Conservation (phyloP, 2,113 vertebrate species). For the Chiloscyllium plagiosum region DNA sequence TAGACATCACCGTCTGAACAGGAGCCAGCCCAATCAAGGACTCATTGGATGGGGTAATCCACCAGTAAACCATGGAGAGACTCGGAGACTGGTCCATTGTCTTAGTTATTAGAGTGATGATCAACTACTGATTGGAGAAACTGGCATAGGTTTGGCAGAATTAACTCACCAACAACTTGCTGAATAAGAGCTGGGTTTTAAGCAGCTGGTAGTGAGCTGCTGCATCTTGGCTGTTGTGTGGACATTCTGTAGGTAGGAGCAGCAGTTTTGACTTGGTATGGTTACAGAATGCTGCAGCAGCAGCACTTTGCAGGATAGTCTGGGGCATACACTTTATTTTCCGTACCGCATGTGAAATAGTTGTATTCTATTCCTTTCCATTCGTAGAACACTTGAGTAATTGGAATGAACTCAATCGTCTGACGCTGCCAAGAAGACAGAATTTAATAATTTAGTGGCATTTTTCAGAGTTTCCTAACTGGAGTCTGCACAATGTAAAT, state of each 20-base stretch:
- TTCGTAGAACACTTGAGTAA: slow-evolving; percentile 59
- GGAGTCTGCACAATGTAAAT: neutral
- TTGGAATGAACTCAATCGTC: slow-evolving; percentile 64
- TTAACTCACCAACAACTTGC: neutral
- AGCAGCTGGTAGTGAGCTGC: neutral
- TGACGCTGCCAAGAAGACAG: slow-evolving; percentile 57
- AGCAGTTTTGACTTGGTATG: neutral
- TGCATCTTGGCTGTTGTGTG: neutral
- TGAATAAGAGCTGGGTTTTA: neutral
- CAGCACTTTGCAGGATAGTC: slow-evolving; percentile 63
- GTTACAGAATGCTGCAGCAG: slow-evolving; percentile 52
- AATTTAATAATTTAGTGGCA: neutral
- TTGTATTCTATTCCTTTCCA: slow-evolving; percentile 58
- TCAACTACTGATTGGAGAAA: neutral
- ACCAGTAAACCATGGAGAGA: neutral
- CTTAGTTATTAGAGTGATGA: neutral
- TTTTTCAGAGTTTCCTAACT: neutral
- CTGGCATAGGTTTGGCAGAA: neutral
- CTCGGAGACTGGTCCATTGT: neutral
- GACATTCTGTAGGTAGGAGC: neutral
- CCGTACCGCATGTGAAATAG: slow-evolving; percentile 65
- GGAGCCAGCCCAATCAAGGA: neutral
- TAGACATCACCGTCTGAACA: neutral
- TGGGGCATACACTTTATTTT: slow-evolving; percentile 54
- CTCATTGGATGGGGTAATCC: neutral